A percentile compares a stretch with the other conserved stretches of the same genome.
These are phyloP conservation scores for Tenthredo notha DNA, from an alignment of 2,888 invertebrate genomes.

Conservation along the genomic window DNA sequence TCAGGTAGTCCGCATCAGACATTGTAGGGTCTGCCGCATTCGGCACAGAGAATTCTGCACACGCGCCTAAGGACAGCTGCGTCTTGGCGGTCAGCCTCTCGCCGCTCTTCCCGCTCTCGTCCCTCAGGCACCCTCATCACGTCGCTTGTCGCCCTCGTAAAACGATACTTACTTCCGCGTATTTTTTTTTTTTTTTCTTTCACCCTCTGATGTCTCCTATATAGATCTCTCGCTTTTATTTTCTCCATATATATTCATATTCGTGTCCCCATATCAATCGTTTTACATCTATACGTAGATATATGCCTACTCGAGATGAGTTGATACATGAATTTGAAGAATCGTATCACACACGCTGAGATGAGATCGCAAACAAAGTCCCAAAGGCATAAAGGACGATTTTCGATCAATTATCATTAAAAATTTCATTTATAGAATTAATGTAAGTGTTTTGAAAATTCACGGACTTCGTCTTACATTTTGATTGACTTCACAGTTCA, in stretches of 20 bases:
- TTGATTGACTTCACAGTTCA: no score
- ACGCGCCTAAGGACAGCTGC: conserved; percentile 73
- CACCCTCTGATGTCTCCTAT: conserved; percentile 61
- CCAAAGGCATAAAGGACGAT: neutral
- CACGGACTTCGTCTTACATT: no score
- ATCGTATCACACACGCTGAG: neutral
- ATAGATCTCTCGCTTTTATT: conserved; percentile 62
- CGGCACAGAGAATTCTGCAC: conserved; percentile 58
- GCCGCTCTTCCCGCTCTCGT: conserved; percentile 50
- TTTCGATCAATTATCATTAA: neutral
- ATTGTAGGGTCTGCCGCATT: conserved; percentile 50
- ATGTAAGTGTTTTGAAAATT: no score
- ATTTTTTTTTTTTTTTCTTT: no score
- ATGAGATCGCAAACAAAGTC: neutral
- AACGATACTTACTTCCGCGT: conserved; percentile 68
- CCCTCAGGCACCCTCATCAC: conserved; percentile 52
- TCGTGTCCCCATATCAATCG: conserved; percentile 11
- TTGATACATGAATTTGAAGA: neutral
- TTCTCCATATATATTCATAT: conserved; percentile 32
- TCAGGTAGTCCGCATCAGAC: neutral
- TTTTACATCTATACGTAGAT: neutral
- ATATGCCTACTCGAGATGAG: neutral
- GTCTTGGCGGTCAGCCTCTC: conserved; percentile 54
- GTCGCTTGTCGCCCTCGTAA: conserved; percentile 60
- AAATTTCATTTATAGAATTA: neutral